Evolutionary conservation across 1,140 invertebrate genomes (phyloP), one percentile per base, ranked within the genome.

Genomic region (Mycetomoellerius zeteki): DNA sequence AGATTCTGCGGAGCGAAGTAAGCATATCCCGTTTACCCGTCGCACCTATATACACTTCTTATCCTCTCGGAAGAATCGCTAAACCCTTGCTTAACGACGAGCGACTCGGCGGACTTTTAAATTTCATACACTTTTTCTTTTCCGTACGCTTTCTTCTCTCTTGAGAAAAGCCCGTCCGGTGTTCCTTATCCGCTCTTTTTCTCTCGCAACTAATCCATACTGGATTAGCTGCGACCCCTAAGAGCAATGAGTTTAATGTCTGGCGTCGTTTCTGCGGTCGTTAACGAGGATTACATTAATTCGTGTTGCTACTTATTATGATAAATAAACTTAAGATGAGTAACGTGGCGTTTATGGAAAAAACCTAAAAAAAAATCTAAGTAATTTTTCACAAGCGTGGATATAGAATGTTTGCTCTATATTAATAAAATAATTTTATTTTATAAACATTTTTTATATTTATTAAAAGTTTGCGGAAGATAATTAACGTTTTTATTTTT

Each of bases 21-120:
- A 21, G 33, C 30, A 37, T 71, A 89, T 27, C 58, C 64, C 1
- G 37, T 75, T 75, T 62, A 56, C 24, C 27, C 12, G 16, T 47
- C 80, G 52, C 33, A 58, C 86, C 85, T 91, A 91, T 78, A 90
- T 90, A 82, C 72, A 81, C 71, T 56, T 64, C 78, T 91, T 90
- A 93, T 93, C 88, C 87, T 86, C 81, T 86, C 75, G 72, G 88
- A 89, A 90, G 82, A 75, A 90, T 89, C 89, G 76, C 91, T 92
- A 93, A 93, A 93, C 93, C 92, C 89, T 91, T 91, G 86, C 89
- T 92, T 92, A 93, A 93, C 91, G 88, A 92, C 92, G 89, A 88
- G 89, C 88, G 81, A 88, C 90, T 88, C 76, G 82, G 50, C 78
- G 87, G 89, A 92, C 88, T 91, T 91, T 88, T 81, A 90, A 91